Evolutionary conservation across 2,888 invertebrate species (phyloP), one percentile per base, ranked within the genome.

Genomic region (Scaptomyza caliginosa): DNA sequence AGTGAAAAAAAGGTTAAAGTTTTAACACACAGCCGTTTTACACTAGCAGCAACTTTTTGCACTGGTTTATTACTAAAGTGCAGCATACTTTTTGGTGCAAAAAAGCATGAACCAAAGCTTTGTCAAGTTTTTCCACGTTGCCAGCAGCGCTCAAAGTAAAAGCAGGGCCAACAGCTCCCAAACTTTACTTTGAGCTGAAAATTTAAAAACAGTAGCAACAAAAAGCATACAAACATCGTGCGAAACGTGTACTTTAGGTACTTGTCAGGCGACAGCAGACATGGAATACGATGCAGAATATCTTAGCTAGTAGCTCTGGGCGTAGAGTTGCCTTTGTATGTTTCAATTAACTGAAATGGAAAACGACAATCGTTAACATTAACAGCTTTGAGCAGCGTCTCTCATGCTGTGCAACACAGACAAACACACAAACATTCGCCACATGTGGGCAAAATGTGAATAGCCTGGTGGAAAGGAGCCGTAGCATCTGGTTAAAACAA

Each of bases 331-430:
- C 48, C 39, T 50, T 57, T 46, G 56, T 60, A 28, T 57, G 50
- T 81, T 81, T 81, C 85, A 81, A 81, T 81, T 81, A 81, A 81
- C 78, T 76, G 67, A 68, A 81, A 81, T 81, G 81, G 81, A 74
- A 81, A 81, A 64, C 85, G 74, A 78, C 78, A 74, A 78, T 78
- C 78, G 74, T 84, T 71, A 81, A 78, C 67, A 81, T 84, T 76
- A 76, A 81, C 85, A 72, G 78, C 71, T 67, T 49, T 58, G 60
- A 60, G 73, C 54, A 28, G 26, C 52, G 46, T 51, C 34, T 13
- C 39, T 17, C 56, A 43, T 56, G 56, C 51, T 63, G 58, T 40
- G 68, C 59, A 28, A 38, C 42, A 32, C 17, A 17, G 24, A 16
- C 21, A 26, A 42, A 16, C n/a, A 52, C 17, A n/a, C 21, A 30